phyloP scores from a whole-genome alignment of 2,888 invertebrate genomes.

The Drosophila lacicola region DNA sequence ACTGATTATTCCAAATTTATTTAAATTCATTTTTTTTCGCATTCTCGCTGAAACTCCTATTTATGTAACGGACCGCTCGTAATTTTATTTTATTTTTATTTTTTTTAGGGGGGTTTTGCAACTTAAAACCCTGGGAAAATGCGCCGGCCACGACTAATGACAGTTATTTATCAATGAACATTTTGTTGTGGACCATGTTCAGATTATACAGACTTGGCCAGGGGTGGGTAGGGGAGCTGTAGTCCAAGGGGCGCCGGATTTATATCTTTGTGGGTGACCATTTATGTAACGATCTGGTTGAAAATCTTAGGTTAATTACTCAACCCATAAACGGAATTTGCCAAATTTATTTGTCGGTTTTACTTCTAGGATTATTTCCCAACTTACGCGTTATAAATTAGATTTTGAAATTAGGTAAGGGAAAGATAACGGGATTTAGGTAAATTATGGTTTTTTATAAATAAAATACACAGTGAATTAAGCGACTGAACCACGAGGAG shows the following conservation, averaged over 20 bases:
- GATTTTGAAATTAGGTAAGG: conserved; percentile 14
- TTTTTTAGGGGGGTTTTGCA: conserved; percentile 28
- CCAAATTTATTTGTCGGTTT: conserved; percentile 4
- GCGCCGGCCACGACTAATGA: conserved; percentile 55
- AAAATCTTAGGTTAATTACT: conserved; percentile 24
- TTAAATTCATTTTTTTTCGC: conserved; percentile 44
- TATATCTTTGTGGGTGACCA: conserved; percentile 23
- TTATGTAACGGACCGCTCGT: conserved; percentile 27
- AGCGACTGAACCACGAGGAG: not conserved
- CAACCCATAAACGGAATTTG: not conserved
- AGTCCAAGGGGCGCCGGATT: not conserved
- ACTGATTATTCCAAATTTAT: conserved; percentile 58
- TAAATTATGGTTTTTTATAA: not conserved
- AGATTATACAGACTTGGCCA: conserved; percentile 2
- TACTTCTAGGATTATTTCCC: conserved; percentile 1
- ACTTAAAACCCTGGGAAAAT: conserved; percentile 54
- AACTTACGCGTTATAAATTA: conserved; percentile 19
- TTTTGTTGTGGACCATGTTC: conserved; percentile 22
- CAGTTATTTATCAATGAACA: conserved; percentile 72
- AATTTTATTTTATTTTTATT: conserved; percentile 26
- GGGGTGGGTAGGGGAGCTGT: not conserved
- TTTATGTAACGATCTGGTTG: conserved; percentile 25
- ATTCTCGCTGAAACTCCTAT: conserved; percentile 14
- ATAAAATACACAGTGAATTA: not conserved
- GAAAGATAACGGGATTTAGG: not conserved